phyloP scores from a whole-genome alignment of 2,888 invertebrate species.

The Parnassius glacialis region DNA sequence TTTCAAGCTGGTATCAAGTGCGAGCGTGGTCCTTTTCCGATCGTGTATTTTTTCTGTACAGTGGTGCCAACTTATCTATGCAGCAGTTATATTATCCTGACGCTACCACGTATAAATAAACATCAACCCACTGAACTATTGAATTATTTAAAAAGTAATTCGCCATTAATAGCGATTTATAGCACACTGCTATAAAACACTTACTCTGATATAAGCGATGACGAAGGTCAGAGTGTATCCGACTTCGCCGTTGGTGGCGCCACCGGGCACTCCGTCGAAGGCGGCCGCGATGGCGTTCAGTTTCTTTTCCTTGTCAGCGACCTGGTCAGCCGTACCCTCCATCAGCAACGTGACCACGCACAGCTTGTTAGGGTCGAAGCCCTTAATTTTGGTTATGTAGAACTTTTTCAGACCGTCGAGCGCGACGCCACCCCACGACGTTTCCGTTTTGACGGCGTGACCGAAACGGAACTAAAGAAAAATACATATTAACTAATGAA shows the following conservation, averaged over 20 bases:
- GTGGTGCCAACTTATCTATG: no score
- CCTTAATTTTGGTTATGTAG: constrained; percentile 93
- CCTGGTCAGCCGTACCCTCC: constrained; percentile 89
- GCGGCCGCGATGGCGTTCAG: constrained; percentile 89
- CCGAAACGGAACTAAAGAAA: constrained; percentile 92
- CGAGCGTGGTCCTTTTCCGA: no score
- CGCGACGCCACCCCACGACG: constrained; percentile 83
- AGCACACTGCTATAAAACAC: constrained; percentile 26
- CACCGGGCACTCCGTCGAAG: constrained; percentile 93
- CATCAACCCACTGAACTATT: no score
- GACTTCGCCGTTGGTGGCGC: constrained; percentile 95
- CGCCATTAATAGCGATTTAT: no score
- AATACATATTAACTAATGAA: not conserved
- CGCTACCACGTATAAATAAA: no score
- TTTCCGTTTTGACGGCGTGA: constrained; percentile 85
- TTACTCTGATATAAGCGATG: constrained; percentile 97
- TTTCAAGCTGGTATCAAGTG: no score
- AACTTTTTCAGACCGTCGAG: constrained; percentile 91
- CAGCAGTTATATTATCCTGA: no score
- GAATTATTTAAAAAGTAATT: no score
- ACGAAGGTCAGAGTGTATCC: constrained; percentile 98
- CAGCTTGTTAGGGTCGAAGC: constrained; percentile 89
- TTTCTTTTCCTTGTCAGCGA: constrained; percentile 79
- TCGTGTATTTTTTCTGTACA: no score
- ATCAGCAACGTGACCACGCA: constrained; percentile 96